These are phyloP conservation scores for Cervus canadensis DNA, from an alignment of 2,113 vertebrate species.

Conservation along the genomic window DNA sequence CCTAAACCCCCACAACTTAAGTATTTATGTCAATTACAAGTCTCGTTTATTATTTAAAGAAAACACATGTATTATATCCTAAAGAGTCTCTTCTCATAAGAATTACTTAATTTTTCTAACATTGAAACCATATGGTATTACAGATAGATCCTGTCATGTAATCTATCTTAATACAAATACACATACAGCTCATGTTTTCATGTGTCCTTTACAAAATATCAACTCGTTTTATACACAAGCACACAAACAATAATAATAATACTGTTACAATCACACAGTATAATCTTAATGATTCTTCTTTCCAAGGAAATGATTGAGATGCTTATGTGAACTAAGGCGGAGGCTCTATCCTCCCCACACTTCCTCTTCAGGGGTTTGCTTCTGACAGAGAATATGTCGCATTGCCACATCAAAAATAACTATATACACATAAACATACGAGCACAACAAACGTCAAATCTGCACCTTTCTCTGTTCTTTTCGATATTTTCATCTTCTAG, in stretches of 20 bases:
- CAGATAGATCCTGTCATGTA: neutral
- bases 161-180: neutral
- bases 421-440: neutral
- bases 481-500: neutral
- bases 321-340: neutral
- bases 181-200: neutral
- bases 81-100: neutral
- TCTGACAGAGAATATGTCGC: neutral
- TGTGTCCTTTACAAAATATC: neutral
- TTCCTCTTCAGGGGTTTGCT: neutral
- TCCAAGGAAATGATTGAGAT: constrained; percentile 11
- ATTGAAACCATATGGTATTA: neutral
- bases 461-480: neutral
- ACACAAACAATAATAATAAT: neutral
- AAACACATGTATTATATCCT: neutral
- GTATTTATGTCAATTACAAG: neutral
- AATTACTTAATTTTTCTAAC: constrained; percentile 5
- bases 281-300: neutral
- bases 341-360: neutral
- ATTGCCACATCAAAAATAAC: neutral
- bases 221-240: neutral
- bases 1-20: neutral
- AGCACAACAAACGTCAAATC: neutral
- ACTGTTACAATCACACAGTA: neutral
- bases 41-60: neutral